Evolutionary conservation across 2,888 invertebrate species (phyloP).

Genomic region (Cantharis flavilabris): DNA sequence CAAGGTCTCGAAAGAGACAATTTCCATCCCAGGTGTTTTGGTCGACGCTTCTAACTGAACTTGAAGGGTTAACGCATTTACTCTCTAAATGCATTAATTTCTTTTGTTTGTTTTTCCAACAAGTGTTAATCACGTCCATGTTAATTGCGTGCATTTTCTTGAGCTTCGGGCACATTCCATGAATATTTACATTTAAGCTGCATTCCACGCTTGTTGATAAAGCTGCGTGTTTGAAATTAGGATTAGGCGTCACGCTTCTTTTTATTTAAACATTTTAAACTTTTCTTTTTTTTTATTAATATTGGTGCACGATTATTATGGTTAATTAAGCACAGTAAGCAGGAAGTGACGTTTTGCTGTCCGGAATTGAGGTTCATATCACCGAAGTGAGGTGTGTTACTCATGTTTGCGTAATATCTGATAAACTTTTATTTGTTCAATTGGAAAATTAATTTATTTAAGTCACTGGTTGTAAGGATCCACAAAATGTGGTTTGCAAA

Average conservation of each 20-base stretch:
- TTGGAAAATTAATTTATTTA: not conserved
- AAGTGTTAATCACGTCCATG: not conserved
- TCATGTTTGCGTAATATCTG: not conserved
- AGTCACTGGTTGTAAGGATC: not conserved
- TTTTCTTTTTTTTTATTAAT: not conserved
- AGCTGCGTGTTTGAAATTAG: not conserved
- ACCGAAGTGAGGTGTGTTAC: constrained; percentile 8
- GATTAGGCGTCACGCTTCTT: not conserved
- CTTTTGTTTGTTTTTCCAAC: not conserved
- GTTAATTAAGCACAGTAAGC: constrained; percentile 6
- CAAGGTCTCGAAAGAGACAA: not conserved
- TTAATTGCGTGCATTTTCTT: not conserved
- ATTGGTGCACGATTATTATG: not conserved
- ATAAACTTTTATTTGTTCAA: not conserved
- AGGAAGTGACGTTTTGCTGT: constrained; percentile 13
- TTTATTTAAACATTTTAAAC: not conserved
- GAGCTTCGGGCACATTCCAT: not conserved
- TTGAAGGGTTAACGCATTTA: not conserved
- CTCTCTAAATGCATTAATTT: not conserved
- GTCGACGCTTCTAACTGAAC: not conserved
- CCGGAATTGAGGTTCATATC: constrained; percentile 22
- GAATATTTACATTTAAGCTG: not conserved
- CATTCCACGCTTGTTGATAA: not conserved
- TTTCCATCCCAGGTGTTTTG: not conserved
- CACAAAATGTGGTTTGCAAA: not conserved